phyloP scores from a whole-genome alignment of 2,888 invertebrate genomes.

The Eudemis profundana region DNA sequence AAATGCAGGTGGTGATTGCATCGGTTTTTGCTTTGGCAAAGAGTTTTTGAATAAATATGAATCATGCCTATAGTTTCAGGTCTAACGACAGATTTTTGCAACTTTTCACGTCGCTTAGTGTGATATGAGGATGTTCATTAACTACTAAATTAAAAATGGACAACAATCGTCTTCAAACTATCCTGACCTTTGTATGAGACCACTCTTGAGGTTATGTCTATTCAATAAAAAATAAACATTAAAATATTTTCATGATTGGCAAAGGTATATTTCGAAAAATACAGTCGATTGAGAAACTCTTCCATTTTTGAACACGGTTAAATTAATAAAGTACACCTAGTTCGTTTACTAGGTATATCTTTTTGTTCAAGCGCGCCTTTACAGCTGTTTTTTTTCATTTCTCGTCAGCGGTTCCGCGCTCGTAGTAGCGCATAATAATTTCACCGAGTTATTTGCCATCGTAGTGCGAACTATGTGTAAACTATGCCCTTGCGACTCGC shows the following conservation, averaged over 20 bases:
- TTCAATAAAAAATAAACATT: background rate
- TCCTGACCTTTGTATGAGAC: background rate
- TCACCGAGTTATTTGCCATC: slow-evolving; percentile 59
- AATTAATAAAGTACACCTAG: too few relatives aligned
- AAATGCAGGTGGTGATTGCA: slow-evolving; percentile 1
- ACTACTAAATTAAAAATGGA: background rate
- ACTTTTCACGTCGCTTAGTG: background rate
- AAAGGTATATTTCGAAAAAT: background rate
- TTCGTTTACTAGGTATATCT: too few relatives aligned
- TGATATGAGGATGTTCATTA: background rate
- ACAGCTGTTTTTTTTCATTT: slow-evolving; percentile 26
- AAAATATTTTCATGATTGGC: background rate
- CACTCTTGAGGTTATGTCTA: slow-evolving; percentile 6
- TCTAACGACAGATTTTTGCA: background rate
- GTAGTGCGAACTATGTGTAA: slow-evolving; percentile 64
- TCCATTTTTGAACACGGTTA: too few relatives aligned
- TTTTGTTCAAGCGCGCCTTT: too few relatives aligned
- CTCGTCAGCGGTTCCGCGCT: slow-evolving; percentile 51
- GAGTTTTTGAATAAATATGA: background rate
- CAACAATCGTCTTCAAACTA: background rate
- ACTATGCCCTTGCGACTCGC: slow-evolving; percentile 62
- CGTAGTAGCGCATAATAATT: slow-evolving; percentile 56
- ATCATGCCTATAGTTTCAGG: background rate
- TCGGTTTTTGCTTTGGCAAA: background rate
- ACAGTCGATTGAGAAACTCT: background rate